Evolutionary conservation across 2,888 invertebrate genomes (phyloP), one percentile per base, ranked within the genome.

Genomic region (Lacanobia oleracea): DNA sequence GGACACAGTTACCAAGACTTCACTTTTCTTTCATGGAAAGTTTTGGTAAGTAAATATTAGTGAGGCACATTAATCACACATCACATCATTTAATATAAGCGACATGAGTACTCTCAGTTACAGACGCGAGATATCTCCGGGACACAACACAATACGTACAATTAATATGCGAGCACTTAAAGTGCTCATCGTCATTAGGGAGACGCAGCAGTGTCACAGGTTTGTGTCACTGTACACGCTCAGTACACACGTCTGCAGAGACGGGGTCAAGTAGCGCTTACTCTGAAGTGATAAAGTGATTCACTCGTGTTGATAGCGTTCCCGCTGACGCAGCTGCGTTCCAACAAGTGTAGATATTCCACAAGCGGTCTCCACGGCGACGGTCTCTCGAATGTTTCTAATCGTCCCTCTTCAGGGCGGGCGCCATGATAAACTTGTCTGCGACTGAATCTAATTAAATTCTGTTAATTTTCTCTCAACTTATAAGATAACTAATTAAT

Each of bases 401-500:
- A 18, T 27, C 16, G 27, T 8, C 27, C 14, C 12, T 57, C 57
- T 27, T 33, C 18, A 63, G 14, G 43, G 14, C 14, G 43, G 33
- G 59, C 43, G 21, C n/a, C n/a, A 16, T 56, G 62, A 56, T 62
- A 43, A 71, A 66, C 37, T 70, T 33, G 18, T 53, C 54, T 53
- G 33, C 50, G 53, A 43, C 59, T 72, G 56, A 57, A 50, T 53
- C 40, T 61, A 67, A 75, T 79, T 75, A 75, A 75, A 65, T 63
- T 75, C 70, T 62, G 43, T 10, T 33, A 74, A 67, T 79, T 67
- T 70, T 65, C 57, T 51, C 61, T 48, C 27, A 65, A 75, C 54
- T 79, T 51, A 65, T 67, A 37, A 50, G 14, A 10, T 14, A 56
- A 50, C n/a, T 65, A 59, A 79, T 68, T 75, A 79, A 80, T 75